Base-by-base conservation (phyloP, 2,113 vertebrate species). In the Cavia aperea region DNA sequence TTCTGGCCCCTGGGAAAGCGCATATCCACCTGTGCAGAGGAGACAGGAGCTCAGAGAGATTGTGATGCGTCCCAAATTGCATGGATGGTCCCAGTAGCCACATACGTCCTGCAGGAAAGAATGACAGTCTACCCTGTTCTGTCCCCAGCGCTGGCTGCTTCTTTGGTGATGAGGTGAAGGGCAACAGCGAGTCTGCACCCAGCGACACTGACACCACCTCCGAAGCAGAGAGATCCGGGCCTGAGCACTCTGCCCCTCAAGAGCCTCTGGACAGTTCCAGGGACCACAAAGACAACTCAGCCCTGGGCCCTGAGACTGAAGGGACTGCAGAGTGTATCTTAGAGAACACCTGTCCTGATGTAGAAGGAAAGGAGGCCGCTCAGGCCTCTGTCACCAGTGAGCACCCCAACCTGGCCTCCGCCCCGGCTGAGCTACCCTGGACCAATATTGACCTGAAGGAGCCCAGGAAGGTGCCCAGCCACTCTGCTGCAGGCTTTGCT, bases 371-470 rank as follows among this genome's bases (percentile, higher is more conserved):
- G 16, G 79, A 62, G 26, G 54, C 86, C 0, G 2, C 68, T 0
- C 62, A 78, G 85, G 77, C 63, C 49, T 9, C 68, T 0, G 3
- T 65, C 4, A 1, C 15, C 0, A 18, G 51, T 15, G 96, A 58
- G 18, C 4, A 26, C 62, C 93, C 95, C 2, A 96, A 95, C 86
- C 95, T 89, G 26, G 94, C 96, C n/a, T 94, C 95, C 43, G 94
- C 86, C 26, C 96, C 94, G 0, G 97, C 97, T 0, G 98, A 98
- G 90, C 97, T 97, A 54, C 98, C 98, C 96, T 99, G 99, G 99
- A 99, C 98, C 93, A 99, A 98, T 46, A 99, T 99, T 86, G 99
- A 99, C 95, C 96, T 99, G 96, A 99, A 99, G 94, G 99, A 99
- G 95, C 97, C 98, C 2, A 98, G 97, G 77, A 98, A 97, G 75